Evolutionary conservation across 2,113 vertebrate species (phyloP).

Genomic region (Poeciliopsis occidentalis): DNA sequence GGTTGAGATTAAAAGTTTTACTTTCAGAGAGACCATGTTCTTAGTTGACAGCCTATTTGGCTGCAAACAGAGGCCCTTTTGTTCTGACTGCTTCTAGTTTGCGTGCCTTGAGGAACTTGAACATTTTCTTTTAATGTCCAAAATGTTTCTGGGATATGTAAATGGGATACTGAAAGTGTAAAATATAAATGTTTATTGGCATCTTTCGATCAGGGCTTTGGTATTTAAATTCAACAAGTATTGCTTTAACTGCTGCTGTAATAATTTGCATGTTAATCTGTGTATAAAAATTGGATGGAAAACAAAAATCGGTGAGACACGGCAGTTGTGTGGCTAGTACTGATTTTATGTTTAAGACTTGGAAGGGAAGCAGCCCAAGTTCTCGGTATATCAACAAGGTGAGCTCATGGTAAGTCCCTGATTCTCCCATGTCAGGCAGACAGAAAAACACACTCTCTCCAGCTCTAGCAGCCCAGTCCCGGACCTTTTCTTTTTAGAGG

Average conservation of each 20-base stretch:
- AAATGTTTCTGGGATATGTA: not conserved
- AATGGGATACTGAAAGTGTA: not conserved
- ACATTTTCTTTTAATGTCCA: not conserved
- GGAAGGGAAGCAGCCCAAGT: slow-evolving; percentile 54
- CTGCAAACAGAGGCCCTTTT: not conserved
- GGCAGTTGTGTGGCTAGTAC: slow-evolving; percentile 26
- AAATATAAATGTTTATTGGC: not conserved
- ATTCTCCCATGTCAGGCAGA: slow-evolving; percentile 72
- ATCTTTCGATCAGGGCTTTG: not conserved
- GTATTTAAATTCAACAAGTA: not conserved
- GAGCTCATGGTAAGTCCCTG: slow-evolving; percentile 80
- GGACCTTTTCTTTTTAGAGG: slow-evolving; percentile 91
- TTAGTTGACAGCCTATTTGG: not conserved
- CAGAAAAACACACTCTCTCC: slow-evolving; percentile 60
- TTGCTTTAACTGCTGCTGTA: not conserved
- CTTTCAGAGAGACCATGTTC: not conserved
- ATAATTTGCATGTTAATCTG: slow-evolving; percentile 1
- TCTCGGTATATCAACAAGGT: slow-evolving; percentile 69
- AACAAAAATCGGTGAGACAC: slow-evolving; percentile 26
- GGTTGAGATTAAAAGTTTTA: not conserved
- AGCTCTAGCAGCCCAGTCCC: slow-evolving; percentile 59
- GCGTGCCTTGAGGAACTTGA: not conserved
- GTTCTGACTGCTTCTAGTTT: not conserved
- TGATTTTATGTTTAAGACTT: slow-evolving; percentile 38
- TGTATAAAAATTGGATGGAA: slow-evolving; percentile 10